Conservation (phyloP, 2,797 vertebrate genomes). For the Thaleichthys pacificus region DNA sequence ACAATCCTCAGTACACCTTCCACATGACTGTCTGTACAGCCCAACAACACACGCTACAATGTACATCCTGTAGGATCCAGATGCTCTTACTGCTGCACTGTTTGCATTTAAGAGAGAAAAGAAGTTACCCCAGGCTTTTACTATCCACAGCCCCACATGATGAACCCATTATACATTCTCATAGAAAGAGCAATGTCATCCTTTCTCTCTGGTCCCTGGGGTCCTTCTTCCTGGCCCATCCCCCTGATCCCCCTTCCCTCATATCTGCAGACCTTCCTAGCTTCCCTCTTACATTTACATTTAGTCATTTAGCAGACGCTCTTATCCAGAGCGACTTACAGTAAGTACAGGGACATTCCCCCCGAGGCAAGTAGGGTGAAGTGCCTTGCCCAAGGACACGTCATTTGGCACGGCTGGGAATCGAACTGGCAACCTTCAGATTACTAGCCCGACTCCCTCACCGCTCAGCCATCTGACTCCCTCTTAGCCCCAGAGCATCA, state of each 20-base stretch:
- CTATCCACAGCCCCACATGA: neutral
- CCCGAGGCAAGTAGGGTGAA: no score
- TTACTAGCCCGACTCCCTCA: no score
- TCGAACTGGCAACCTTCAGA: no score
- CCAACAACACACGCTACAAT: neutral
- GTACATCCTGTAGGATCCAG: neutral
- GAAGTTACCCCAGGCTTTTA: neutral
- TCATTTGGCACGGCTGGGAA: no score
- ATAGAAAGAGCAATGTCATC: constrained; percentile 23
- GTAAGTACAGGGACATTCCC: no score
- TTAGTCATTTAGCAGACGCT: no score
- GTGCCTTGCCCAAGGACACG: no score
- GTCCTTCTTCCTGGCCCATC: neutral
- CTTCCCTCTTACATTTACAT: constrained; percentile 6
- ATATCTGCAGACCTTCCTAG: constrained; percentile 19
- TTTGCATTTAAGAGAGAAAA: neutral
- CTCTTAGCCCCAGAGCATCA: constrained; percentile 22
- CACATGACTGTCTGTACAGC: neutral
- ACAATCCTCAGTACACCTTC: neutral
- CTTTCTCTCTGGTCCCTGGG: constrained; percentile 19
- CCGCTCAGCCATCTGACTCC: no score
- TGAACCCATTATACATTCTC: neutral
- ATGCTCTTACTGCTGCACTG: neutral
- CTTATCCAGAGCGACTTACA: no score
- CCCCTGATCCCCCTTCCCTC: constrained; percentile 3